Evolutionary conservation across 2,113 vertebrate genomes (phyloP).

Genomic region (Piaya cayana): DNA sequence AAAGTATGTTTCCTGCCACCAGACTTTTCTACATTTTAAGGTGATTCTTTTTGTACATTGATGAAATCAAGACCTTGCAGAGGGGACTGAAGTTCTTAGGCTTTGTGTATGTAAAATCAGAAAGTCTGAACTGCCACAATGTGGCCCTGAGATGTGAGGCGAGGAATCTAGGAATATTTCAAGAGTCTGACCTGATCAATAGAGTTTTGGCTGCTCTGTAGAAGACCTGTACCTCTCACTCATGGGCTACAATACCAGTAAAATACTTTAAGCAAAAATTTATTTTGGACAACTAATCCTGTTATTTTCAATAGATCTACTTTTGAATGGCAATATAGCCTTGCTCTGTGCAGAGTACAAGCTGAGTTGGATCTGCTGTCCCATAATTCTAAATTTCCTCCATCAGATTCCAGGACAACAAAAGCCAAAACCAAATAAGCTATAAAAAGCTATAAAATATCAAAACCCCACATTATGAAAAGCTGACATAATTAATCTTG

Average conservation of each 20-base stretch:
- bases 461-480: not conserved
- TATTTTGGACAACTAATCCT: not conserved
- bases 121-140: accelerated
- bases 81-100: not conserved
- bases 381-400: constrained; percentile 23
- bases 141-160: not conserved
- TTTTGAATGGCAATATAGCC: not conserved
- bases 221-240: not conserved
- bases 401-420: not conserved
- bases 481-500: constrained; percentile 14
- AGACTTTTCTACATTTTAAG: not conserved
- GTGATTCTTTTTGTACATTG: not conserved
- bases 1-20: not conserved
- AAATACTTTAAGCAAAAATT: not conserved
- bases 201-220: not conserved
- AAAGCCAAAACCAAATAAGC: not conserved
- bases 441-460: constrained; percentile 46
- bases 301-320: not conserved
- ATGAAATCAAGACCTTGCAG: not conserved
- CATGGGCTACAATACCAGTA: not conserved
- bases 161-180: not conserved
- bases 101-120: not conserved
- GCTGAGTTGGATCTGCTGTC: not conserved
- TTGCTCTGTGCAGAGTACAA: not conserved
- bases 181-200: not conserved